phyloP scores from a whole-genome alignment of 2,888 invertebrate species.

The Euphydryas editha region DNA sequence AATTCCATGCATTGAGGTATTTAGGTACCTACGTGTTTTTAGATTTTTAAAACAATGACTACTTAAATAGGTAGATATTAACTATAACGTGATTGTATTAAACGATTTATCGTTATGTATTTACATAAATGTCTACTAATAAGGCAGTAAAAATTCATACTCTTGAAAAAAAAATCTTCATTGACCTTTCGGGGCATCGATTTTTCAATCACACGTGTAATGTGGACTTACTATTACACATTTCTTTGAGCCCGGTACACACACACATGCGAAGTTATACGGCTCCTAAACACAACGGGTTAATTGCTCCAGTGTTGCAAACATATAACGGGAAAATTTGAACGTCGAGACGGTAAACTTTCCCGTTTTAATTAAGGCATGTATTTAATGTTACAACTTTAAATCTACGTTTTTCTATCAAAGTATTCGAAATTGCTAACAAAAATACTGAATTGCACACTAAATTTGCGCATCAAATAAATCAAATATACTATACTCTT shows the following conservation, averaged over 20 bases:
- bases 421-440: no score
- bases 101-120: background rate
- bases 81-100: no score
- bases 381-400: no score
- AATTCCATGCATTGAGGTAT: no score
- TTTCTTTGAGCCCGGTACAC: background rate
- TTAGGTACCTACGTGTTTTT: no score
- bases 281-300: conserved; percentile 9
- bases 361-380: background rate
- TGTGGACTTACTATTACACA: conserved; percentile 17
- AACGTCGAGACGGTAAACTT: conserved; percentile 1
- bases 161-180: background rate
- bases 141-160: background rate
- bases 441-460: no score
- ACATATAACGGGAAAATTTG: conserved; percentile 11
- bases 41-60: no score
- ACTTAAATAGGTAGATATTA: no score
- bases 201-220: conserved; percentile 16
- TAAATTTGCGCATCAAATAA: no score
- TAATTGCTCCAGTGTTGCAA: conserved; percentile 15
- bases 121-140: background rate
- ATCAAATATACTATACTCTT: no score
- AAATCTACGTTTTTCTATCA: no score
- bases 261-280: conserved; percentile 7
- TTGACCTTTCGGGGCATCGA: conserved; percentile 16